A percentile compares a stretch with the other conserved stretches of the same genome.
phyloP scores from a whole-genome alignment of 2,888 invertebrate species.

The Dasypolia templi region DNA sequence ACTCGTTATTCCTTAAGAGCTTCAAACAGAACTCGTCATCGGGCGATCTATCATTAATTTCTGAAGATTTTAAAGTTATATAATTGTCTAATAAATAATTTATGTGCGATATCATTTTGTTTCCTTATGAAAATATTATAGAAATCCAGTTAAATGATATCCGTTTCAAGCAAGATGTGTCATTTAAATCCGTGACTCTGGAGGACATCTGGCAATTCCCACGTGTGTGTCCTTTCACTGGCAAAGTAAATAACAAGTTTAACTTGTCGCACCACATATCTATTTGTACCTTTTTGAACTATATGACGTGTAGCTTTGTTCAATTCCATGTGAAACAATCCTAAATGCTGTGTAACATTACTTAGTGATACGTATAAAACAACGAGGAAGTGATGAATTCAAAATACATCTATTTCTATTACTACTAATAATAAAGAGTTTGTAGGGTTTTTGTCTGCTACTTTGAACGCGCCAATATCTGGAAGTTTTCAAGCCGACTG shows the following conservation, averaged over 20 bases:
- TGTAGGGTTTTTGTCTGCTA: too few species aligned
- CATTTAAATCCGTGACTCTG: background rate
- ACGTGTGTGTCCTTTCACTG: constrained; percentile 35
- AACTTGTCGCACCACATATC: constrained; percentile 27
- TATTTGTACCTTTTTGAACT: constrained; percentile 25
- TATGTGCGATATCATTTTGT: background rate
- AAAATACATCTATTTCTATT: background rate
- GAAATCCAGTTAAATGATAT: background rate
- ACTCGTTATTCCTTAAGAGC: too few species aligned
- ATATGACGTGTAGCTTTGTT: constrained; percentile 18
- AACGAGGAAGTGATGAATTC: constrained; percentile 14
- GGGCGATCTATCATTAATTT: too few species aligned
- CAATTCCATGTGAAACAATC: background rate
- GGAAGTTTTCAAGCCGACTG: too few species aligned
- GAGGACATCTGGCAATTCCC: constrained; percentile 23
- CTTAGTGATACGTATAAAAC: background rate
- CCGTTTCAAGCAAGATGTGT: background rate
- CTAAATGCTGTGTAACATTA: constrained; percentile 16
- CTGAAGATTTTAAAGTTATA: background rate
- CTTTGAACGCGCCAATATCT: too few species aligned
- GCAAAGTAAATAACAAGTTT: constrained; percentile 20
- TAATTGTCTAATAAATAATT: background rate
- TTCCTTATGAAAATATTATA: background rate
- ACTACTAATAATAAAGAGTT: too few species aligned
- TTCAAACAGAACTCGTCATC: too few species aligned